phyloP scores from a whole-genome alignment of 2,797 vertebrate species.

The Streptopelia turtur region DNA sequence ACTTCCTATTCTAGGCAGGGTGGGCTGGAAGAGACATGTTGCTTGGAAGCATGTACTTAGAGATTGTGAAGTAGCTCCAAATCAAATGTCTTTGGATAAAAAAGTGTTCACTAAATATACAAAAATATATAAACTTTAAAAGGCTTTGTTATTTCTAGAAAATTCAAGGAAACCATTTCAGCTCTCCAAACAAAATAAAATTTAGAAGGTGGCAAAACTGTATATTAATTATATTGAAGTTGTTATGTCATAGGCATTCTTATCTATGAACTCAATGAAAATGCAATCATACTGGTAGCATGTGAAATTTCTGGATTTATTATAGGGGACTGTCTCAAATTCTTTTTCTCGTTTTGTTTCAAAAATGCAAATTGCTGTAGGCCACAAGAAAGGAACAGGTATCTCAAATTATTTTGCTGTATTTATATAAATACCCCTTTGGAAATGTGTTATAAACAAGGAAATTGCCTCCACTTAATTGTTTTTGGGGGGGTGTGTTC shows the following conservation, averaged over 20 bases:
- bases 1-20: not conserved
- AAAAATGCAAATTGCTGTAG: not conserved
- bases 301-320: not conserved
- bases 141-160: not conserved
- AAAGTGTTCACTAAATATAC: not conserved
- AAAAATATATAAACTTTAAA: not conserved
- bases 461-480: not conserved
- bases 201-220: not conserved
- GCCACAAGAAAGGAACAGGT: not conserved
- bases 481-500: not conserved
- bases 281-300: accelerated
- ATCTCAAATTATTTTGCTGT: not conserved
- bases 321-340: not conserved
- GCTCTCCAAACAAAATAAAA: not conserved
- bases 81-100: not conserved
- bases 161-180: not conserved
- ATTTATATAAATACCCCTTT: not conserved
- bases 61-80: not conserved
- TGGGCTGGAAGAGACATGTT: not conserved
- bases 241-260: not conserved
- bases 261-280: not conserved
- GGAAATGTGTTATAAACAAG: not conserved
- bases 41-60: not conserved
- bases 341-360: not conserved
- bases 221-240: not conserved